Evolutionary conservation across 1,140 invertebrate genomes (phyloP).

Genomic region (Acyrthosiphon pisum): DNA sequence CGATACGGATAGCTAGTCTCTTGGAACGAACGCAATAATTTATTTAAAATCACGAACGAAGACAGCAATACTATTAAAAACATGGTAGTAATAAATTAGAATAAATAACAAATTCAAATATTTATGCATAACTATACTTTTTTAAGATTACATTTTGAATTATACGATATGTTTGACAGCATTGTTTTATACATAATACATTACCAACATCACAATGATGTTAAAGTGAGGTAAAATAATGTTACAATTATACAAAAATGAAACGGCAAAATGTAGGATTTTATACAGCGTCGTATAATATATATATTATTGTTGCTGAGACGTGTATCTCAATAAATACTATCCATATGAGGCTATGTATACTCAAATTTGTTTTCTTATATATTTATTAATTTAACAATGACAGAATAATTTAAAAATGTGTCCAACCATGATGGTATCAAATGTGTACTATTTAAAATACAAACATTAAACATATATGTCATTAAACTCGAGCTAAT

Average conservation of each 20-base stretch:
- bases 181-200: neutral
- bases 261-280: neutral
- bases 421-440: neutral
- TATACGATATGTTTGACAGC: neutral
- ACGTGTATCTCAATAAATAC: neutral
- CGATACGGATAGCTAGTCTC: neutral
- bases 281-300: neutral
- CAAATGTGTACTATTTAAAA: neutral
- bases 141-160: neutral
- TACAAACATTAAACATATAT: neutral
- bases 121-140: neutral
- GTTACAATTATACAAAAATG: neutral
- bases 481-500: neutral
- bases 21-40: neutral
- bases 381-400: too few species aligned
- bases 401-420: too few species aligned
- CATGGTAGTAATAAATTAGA: neutral
- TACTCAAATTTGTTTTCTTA: neutral
- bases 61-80: neutral
- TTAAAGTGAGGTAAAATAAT: neutral
- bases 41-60: neutral
- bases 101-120: slow-evolving; percentile 2
- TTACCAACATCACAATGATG: neutral
- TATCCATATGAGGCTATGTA: neutral
- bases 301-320: neutral